Base-by-base conservation (phyloP, 2,113 vertebrate genomes). In the Odobenus rosmarus region DNA sequence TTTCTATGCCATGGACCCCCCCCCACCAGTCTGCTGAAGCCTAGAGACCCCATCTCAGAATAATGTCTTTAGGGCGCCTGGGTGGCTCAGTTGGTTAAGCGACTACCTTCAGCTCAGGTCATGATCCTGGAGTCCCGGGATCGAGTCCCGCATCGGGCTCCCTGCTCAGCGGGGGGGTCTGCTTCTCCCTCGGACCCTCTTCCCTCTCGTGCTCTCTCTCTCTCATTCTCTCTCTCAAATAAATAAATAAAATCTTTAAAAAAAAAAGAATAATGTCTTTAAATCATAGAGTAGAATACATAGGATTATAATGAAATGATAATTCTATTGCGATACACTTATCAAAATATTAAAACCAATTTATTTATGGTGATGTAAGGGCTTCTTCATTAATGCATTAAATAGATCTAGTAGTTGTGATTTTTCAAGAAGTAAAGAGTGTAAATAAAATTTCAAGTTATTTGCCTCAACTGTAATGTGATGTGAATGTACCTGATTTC, bases 341-440 rank as follows among this genome's bases (percentile, higher is more conserved):
- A 87, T 49, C 57, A 95, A 88, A 88, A 80, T 79, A 88, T 26
- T 80, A 51, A 85, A 96, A 61, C 15, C 42, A 91, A 77, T 77
- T 74, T 93, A 87, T 46, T 42, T 53, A 77, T 51, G 39, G 23
- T 67, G 77, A 90, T 90, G 24, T 16, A 51, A 28, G 2, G 86
- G 23, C 39, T 57, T 81, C 33, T 33, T 82, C 67, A 79, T 55
- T 61, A 90, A 49, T 51, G 7, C 49, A 67, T 57, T 82, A 61
- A 61, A 39, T 74, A 94, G 92, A 74, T 21, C 26, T 64, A 59
- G 46, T 1, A 1, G 42, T 69, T 49, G 15, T 26, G 7, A 74
- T 93, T 93, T 91, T 93, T 81, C 89, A 93, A 80, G 26, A 62
- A 69, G 55, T 67, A 33, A 90, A 83, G 49, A 74, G 26, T 88